Evolutionary conservation across 2,888 invertebrate genomes (phyloP).

Genomic region (Drosophila tripunctata): DNA sequence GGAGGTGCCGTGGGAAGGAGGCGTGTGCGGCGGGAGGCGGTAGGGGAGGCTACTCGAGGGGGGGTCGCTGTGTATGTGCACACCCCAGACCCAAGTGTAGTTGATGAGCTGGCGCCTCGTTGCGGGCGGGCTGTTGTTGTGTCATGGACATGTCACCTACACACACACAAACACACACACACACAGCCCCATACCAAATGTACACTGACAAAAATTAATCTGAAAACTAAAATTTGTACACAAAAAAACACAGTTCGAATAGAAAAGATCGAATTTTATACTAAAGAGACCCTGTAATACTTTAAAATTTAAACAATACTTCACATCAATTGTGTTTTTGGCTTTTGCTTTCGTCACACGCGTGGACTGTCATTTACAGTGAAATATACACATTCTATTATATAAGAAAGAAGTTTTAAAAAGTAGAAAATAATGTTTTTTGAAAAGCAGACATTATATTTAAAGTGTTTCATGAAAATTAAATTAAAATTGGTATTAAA

Average conservation of each 20-base stretch:
- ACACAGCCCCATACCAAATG: conserved; percentile 30
- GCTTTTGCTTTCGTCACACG: too few relatives aligned
- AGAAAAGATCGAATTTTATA: too few relatives aligned
- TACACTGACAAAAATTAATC: background rate
- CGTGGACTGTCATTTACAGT: too few relatives aligned
- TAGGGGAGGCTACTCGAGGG: conserved; percentile 1
- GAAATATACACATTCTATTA: too few relatives aligned
- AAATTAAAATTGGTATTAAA: too few relatives aligned
- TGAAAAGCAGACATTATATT: too few relatives aligned
- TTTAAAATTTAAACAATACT: too few relatives aligned
- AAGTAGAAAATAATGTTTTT: too few relatives aligned
- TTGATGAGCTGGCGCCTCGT: conserved; percentile 80
- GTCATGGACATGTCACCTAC: conserved; percentile 75
- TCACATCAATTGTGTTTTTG: too few relatives aligned
- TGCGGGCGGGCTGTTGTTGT: conserved; percentile 61
- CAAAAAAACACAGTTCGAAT: background rate
- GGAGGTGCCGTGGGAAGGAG: background rate
- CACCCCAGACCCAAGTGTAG: conserved; percentile 33
- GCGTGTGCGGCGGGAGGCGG: background rate
- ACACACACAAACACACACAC: conserved; percentile 38
- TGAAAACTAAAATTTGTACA: background rate
- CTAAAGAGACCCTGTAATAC: too few relatives aligned
- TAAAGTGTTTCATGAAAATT: too few relatives aligned
- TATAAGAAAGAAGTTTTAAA: too few relatives aligned
- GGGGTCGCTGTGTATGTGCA: conserved; percentile 3